These are phyloP conservation scores for Cardinalis cardinalis DNA, from an alignment of 2,113 vertebrate genomes.

Conservation along the genomic window DNA sequence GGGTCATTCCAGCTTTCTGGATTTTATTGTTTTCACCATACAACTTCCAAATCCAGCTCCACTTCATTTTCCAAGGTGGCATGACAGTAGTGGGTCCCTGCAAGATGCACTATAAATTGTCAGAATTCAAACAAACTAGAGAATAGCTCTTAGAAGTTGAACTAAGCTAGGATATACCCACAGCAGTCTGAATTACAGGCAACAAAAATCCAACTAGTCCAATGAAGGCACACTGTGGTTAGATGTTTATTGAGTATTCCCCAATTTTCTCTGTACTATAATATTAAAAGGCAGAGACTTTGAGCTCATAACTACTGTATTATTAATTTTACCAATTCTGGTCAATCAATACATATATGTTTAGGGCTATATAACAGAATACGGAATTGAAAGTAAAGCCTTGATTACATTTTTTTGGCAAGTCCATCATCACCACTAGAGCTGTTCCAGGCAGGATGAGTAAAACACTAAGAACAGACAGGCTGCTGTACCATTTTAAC, in stretches of 20 bases:
- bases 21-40: neutral
- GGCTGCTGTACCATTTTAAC: neutral
- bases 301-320: neutral
- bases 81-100: neutral
- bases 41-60: neutral
- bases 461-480: neutral
- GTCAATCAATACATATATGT: neutral
- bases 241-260: neutral
- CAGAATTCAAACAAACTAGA: neutral
- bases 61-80: neutral
- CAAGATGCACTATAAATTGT: neutral
- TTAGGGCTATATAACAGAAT: neutral
- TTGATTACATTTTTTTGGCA: neutral
- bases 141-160: neutral
- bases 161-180: neutral
- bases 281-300: neutral
- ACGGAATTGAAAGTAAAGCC: neutral
- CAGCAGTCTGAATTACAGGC: neutral
- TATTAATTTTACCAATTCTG: neutral
- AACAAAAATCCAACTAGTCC: neutral
- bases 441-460: neutral
- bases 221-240: neutral
- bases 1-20: neutral
- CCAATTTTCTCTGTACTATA: neutral
- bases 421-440: neutral